These are phyloP conservation scores for Apis mellifera DNA, from an alignment of 1,140 invertebrate species.

Conservation along the genomic window DNA sequence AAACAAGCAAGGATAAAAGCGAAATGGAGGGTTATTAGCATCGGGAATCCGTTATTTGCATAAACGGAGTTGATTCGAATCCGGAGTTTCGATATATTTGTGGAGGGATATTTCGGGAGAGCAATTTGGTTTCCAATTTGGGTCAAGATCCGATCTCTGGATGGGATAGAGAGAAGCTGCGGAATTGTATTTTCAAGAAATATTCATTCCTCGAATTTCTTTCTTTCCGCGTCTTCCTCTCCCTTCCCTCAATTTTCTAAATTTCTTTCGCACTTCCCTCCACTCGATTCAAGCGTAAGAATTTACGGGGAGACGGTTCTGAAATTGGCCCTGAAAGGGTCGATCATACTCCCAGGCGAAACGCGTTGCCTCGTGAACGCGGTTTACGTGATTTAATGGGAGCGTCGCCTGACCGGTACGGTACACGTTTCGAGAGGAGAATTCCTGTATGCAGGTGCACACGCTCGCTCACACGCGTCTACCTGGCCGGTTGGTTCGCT, in stretches of 20 bases:
- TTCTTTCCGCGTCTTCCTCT: too few relatives aligned
- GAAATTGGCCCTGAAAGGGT: too few relatives aligned
- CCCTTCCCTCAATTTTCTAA: too few relatives aligned
- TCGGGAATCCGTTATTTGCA: constrained; percentile 13
- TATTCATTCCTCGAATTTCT: too few relatives aligned
- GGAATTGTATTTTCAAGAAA: too few relatives aligned
- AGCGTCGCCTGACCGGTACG: constrained; percentile 56
- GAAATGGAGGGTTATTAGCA: constrained; percentile 12
- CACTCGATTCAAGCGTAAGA: too few relatives aligned
- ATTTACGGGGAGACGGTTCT: too few relatives aligned
- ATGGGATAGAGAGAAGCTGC: too few relatives aligned
- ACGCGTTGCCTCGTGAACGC: constrained; percentile 4
- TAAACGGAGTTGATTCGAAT: background rate
- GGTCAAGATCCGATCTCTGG: background rate
- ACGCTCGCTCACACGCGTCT: constrained; percentile 5
- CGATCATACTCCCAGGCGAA: too few relatives aligned
- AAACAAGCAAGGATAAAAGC: constrained; percentile 24
- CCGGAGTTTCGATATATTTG: background rate
- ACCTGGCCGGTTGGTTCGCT: constrained; percentile 33
- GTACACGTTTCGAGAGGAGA: constrained; percentile 15
- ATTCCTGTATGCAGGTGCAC: constrained; percentile 18
- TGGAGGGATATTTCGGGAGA: background rate
- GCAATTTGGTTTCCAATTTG: background rate
- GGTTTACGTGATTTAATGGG: constrained; percentile 60
- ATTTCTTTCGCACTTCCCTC: too few relatives aligned